These are phyloP conservation scores for Scaptomyza graminum DNA, from an alignment of 1,140 invertebrate species.

Conservation along the genomic window DNA sequence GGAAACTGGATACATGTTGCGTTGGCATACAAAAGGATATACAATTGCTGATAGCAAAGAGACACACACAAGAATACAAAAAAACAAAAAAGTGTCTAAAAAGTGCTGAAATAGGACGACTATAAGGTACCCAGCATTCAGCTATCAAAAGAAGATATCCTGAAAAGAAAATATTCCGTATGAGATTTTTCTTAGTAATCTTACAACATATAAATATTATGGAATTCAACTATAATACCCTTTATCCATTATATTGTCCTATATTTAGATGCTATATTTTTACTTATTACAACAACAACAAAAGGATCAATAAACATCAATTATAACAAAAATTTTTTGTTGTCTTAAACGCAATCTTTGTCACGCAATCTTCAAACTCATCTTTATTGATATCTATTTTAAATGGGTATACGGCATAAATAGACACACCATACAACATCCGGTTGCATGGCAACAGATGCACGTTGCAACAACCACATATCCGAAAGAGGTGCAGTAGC, in stretches of 20 bases:
- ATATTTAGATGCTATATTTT: too few relatives aligned
- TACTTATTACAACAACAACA: too few relatives aligned
- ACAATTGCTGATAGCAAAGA: constrained; percentile 41
- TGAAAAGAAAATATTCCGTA: too few relatives aligned
- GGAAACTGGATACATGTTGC: constrained; percentile 30
- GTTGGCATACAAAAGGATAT: constrained; percentile 34
- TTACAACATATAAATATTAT: too few relatives aligned
- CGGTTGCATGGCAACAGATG: constrained; percentile 37
- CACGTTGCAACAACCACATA: constrained; percentile 23
- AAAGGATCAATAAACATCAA: too few relatives aligned
- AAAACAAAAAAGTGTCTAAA: constrained; percentile 1
- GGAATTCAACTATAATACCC: too few relatives aligned
- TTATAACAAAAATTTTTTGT: too few relatives aligned
- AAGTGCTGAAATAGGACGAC: background rate
- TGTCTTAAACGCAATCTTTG: too few relatives aligned
- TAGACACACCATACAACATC: constrained; percentile 16
- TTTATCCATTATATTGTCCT: too few relatives aligned
- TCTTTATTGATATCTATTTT: background rate
- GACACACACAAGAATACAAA: background rate
- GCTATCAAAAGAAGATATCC: too few relatives aligned
- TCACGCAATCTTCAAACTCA: background rate
- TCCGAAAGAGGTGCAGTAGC: constrained; percentile 7
- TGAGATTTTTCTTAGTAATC: too few relatives aligned
- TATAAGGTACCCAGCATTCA: too few relatives aligned
- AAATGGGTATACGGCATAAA: background rate